Percentiles rank a stretch among this genome's conserved stretches.
These are phyloP conservation scores for Chelon auratus DNA, from an alignment of 2,797 vertebrate genomes.

Conservation along the genomic window DNA sequence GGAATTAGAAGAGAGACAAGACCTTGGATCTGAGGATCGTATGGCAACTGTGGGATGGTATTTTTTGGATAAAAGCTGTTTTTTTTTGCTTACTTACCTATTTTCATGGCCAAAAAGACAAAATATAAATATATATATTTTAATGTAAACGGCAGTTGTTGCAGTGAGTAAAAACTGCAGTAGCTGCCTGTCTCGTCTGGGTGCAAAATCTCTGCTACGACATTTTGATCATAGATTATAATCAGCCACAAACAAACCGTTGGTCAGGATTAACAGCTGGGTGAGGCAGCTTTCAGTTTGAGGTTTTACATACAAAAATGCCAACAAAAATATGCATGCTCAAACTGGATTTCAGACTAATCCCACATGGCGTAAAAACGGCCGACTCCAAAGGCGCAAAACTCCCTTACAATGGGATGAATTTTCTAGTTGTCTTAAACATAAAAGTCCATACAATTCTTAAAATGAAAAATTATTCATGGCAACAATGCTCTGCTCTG, in stretches of 20 bases:
- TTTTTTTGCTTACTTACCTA: conserved; percentile 1
- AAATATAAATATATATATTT: conserved; percentile 10
- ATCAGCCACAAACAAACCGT: conserved; percentile 8
- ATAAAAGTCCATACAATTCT: background rate
- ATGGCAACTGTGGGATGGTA: conserved; percentile 47
- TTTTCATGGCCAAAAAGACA: conserved; percentile 34
- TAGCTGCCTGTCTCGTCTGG: background rate
- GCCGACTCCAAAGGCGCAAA: background rate
- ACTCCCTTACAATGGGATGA: background rate
- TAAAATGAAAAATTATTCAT: background rate
- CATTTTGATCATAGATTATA: background rate
- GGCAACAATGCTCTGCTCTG: background rate
- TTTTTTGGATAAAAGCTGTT: conserved; percentile 10
- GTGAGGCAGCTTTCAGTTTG: conserved; percentile 10
- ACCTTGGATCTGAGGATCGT: conserved; percentile 48
- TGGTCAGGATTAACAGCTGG: conserved; percentile 13
- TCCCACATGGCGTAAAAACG: background rate
- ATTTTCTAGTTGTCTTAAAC: background rate
- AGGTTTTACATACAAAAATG: conserved; percentile 24
- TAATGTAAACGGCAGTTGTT: conserved; percentile 6
- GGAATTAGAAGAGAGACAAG: conserved; percentile 41
- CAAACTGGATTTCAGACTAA: background rate
- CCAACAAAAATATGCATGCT: conserved; percentile 4
- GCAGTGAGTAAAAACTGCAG: background rate
- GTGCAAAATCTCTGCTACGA: background rate